A percentile compares a stretch with the other conserved stretches of the same genome.
These are phyloP conservation scores for Mesorhabditis sp. DNA, from an alignment of 2,888 invertebrate genomes.

Conservation along the genomic window DNA sequence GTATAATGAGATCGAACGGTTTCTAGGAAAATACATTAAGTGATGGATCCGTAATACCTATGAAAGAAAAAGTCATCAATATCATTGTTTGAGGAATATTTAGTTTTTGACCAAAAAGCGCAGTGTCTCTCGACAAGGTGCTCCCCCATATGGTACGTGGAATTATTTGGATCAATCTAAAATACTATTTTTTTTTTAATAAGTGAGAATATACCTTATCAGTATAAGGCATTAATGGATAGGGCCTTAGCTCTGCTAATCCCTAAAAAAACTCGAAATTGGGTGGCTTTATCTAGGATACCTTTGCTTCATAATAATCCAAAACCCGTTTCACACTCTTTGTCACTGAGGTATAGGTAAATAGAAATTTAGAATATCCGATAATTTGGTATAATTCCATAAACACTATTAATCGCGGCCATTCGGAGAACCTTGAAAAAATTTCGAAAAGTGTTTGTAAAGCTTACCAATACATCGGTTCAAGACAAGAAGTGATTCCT, in stretches of 20 bases:
- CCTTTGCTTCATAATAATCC: neutral
- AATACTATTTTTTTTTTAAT: neutral
- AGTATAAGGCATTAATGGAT: slow-evolving; percentile 4
- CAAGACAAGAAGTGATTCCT: slow-evolving; percentile 4
- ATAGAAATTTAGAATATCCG: neutral
- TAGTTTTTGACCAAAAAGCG: slow-evolving; percentile 4
- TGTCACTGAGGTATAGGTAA: slow-evolving; percentile 1
- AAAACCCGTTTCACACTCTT: slow-evolving; percentile 3
- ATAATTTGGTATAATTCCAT: slow-evolving; percentile 1
- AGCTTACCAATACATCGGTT: slow-evolving; percentile 1
- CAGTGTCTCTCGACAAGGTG: slow-evolving; percentile 1
- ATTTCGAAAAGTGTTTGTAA: no score
- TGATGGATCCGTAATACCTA: neutral
- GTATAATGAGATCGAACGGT: neutral
- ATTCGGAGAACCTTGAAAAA: neutral
- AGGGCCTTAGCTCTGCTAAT: neutral
- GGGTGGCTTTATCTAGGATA: neutral
- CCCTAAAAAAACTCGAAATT: neutral
- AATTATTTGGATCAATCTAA: slow-evolving; percentile 2
- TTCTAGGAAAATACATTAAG: neutral
- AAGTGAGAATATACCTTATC: neutral
- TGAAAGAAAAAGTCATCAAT: slow-evolving; percentile 4
- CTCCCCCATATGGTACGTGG: slow-evolving; percentile 2
- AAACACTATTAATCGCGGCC: neutral
- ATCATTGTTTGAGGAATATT: slow-evolving; percentile 1